These are phyloP conservation scores for Microctonus aethiopoides DNA, from an alignment of 2,888 invertebrate genomes.

Conservation along the genomic window DNA sequence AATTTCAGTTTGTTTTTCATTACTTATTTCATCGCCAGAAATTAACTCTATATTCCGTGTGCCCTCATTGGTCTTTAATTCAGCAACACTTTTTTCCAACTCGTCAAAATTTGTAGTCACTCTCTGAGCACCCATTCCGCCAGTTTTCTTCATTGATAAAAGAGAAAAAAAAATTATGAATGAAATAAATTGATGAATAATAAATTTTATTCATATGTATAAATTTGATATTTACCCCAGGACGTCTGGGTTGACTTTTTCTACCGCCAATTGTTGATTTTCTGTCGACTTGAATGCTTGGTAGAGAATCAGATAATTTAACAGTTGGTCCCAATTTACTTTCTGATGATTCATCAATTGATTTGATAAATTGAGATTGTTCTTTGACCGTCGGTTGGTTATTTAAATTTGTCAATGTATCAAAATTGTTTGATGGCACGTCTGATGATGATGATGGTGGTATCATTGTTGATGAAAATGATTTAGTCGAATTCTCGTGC, in stretches of 20 bases:
- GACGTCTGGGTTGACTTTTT: slow-evolving; percentile 77
- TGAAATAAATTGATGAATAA: slow-evolving; percentile 10
- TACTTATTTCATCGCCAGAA: slow-evolving; percentile 65
- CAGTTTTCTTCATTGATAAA: slow-evolving; percentile 83
- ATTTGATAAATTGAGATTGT: too few relatives aligned
- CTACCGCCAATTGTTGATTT: slow-evolving; percentile 80
- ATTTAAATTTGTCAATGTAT: slow-evolving; percentile 6
- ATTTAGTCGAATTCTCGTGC: slow-evolving; percentile 70
- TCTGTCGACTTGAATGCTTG: slow-evolving; percentile 59
- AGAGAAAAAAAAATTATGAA: slow-evolving; percentile 28
- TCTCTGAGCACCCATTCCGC: slow-evolving; percentile 93
- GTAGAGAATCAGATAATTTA: slow-evolving; percentile 52
- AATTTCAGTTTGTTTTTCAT: slow-evolving; percentile 78
- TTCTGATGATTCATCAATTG: slow-evolving; percentile 31
- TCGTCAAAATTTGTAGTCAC: slow-evolving; percentile 95
- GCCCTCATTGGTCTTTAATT: slow-evolving; percentile 70
- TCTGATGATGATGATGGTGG: slow-evolving; percentile 11
- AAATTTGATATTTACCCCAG: slow-evolving; percentile 71
- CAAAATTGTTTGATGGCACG: background rate
- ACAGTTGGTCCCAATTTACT: slow-evolving; percentile 55
- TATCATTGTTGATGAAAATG: slow-evolving; percentile 25
- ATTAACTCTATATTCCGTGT: slow-evolving; percentile 66
- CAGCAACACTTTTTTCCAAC: slow-evolving; percentile 89
- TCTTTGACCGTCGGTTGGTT: slow-evolving; percentile 3
- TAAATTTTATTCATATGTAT: background rate